Percentiles rank a stretch among this genome's conserved stretches.
phyloP scores from a whole-genome alignment of 2,888 invertebrate genomes.

The Lordiphosa andalusiaca region DNA sequence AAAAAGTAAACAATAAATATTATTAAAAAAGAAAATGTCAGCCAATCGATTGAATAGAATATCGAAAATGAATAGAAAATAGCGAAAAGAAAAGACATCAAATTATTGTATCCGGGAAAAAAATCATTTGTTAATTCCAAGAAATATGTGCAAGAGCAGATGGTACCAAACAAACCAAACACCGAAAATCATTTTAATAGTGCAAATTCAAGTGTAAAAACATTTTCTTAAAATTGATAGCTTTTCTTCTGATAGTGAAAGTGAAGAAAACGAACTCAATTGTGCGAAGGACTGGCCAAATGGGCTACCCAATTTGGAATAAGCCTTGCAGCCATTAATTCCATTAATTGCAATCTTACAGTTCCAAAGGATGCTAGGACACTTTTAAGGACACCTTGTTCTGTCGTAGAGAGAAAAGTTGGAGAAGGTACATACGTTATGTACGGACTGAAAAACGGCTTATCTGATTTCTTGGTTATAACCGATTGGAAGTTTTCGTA shows the following conservation, averaged over 20 bases:
- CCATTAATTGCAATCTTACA: constrained; percentile 9
- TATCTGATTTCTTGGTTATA: not conserved
- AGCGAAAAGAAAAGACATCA: too few species aligned
- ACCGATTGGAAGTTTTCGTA: not conserved
- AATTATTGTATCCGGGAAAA: too few species aligned
- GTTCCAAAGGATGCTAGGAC: constrained; percentile 26
- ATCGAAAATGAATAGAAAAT: too few species aligned
- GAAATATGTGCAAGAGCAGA: not conserved
- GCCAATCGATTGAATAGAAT: too few species aligned
- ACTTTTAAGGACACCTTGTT: constrained; percentile 13
- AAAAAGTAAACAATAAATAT: too few species aligned
- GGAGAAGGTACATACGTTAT: constrained; percentile 2
- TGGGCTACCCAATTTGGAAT: constrained; percentile 19
- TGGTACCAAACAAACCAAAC: not conserved
- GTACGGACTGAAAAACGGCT: constrained; percentile 4
- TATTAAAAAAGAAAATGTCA: too few species aligned
- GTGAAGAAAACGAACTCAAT: too few species aligned
- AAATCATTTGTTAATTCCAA: not conserved
- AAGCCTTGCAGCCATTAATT: constrained; percentile 17
- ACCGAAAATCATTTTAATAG: too few species aligned
- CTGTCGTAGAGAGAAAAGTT: constrained; percentile 11
- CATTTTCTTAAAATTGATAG: too few species aligned
- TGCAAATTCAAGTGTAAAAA: too few species aligned
- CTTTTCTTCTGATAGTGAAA: too few species aligned
- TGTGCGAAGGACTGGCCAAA: constrained; percentile 1